A percentile compares a stretch with the other conserved stretches of the same genome.
Evolutionary conservation across 2,113 vertebrate species (phyloP).

Genomic region (Tychaedon coryphoeus): DNA sequence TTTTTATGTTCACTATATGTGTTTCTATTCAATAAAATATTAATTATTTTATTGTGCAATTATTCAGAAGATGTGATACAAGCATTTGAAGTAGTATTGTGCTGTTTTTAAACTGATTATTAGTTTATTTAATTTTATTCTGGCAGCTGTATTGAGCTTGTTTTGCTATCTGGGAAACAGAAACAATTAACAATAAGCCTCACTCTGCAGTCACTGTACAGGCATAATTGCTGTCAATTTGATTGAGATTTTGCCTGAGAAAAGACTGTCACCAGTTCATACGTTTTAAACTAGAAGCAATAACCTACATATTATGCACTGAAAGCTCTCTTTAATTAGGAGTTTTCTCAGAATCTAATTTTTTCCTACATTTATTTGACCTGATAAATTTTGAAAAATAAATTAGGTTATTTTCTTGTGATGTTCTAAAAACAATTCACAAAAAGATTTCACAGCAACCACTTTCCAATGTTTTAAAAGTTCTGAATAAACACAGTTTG

Average conservation of each 20-base stretch:
- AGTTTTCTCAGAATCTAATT: neutral
- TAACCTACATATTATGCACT: neutral
- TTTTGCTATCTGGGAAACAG: slow-evolving; percentile 25
- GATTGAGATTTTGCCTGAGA: slow-evolving; percentile 36
- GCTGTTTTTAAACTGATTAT: neutral
- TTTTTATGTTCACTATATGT: neutral
- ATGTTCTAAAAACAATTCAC: neutral
- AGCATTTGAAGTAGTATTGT: neutral
- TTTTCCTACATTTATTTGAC: neutral
- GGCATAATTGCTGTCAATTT: slow-evolving; percentile 45
- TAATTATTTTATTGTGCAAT: neutral
- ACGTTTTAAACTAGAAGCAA: neutral
- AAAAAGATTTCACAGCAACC: neutral
- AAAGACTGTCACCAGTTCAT: neutral
- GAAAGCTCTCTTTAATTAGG: neutral
- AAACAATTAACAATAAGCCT: slow-evolving; percentile 38
- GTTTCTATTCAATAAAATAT: neutral
- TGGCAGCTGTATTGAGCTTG: neutral
- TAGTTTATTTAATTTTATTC: slow-evolving; percentile 2
- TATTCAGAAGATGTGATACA: neutral
- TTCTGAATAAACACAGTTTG: neutral
- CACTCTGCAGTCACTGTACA: neutral
- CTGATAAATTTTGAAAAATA: neutral
- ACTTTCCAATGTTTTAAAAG: neutral
- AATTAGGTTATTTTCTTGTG: neutral